Evolutionary conservation across 2,113 vertebrate genomes (phyloP).

Genomic region (Lasiurus cinereus): DNA sequence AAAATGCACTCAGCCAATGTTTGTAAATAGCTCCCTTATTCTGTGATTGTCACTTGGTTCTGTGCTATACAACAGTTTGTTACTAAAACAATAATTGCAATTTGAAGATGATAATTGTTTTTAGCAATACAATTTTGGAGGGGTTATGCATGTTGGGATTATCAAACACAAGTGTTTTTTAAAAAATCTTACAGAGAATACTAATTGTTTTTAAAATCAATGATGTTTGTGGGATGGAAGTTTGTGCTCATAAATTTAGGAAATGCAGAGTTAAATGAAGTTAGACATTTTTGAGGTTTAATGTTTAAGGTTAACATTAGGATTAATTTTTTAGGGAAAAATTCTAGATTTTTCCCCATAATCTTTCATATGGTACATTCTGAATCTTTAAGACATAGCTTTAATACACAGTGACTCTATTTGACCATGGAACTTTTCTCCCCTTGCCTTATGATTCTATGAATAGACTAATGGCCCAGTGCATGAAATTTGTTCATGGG

Average conservation of each 20-base stretch:
- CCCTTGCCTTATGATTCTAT: not conserved
- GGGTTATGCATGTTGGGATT: not conserved
- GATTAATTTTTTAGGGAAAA: not conserved
- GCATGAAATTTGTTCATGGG: too few relatives aligned
- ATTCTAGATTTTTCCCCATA: not conserved
- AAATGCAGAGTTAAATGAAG: slow-evolving; percentile 2
- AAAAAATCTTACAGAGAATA: not conserved
- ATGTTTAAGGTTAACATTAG: not conserved
- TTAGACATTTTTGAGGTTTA: not conserved
- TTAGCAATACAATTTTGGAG: not conserved
- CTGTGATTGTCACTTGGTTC: not conserved
- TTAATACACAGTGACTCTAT: not conserved
- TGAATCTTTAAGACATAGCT: slow-evolving; percentile 14
- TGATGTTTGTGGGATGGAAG: not conserved
- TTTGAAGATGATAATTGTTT: slow-evolving; percentile 23
- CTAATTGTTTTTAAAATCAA: not conserved
- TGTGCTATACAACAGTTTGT: not conserved
- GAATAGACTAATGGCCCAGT: not conserved
- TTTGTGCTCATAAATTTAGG: slow-evolving; percentile 27
- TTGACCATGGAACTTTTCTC: not conserved
- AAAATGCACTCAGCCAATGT: not conserved
- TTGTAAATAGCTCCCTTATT: not conserved
- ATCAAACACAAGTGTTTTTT: not conserved
- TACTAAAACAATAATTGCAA: not conserved
- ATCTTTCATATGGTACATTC: not conserved